Percentiles rank a stretch among this genome's conserved stretches.
These are phyloP conservation scores for Tinea semifulvella DNA, from an alignment of 2,888 invertebrate species.

Conservation along the genomic window DNA sequence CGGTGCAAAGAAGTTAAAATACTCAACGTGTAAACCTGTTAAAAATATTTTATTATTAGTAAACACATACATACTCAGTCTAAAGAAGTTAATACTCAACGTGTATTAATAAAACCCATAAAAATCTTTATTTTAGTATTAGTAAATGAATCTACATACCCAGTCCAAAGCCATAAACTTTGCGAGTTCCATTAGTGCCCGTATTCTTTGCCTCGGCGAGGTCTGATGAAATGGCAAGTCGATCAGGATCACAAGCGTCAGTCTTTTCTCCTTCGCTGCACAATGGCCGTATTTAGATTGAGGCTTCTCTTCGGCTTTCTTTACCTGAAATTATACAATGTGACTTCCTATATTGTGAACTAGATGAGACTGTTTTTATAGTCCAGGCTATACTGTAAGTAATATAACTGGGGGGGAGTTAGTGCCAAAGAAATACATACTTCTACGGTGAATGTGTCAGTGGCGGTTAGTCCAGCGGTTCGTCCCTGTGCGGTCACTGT, in stretches of 20 bases:
- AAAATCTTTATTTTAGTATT: too few species aligned
- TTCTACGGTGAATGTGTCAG: constrained; percentile 74
- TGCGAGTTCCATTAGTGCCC: constrained; percentile 75
- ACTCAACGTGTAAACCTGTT: too few species aligned
- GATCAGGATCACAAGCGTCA: constrained; percentile 72
- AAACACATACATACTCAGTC: too few species aligned
- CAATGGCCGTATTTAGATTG: constrained; percentile 55
- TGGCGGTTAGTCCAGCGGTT: constrained; percentile 62
- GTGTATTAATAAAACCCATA: too few species aligned
- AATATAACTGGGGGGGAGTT: too few species aligned
- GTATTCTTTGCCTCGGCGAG: constrained; percentile 70
- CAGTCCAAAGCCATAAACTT: constrained; percentile 73
- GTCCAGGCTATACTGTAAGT: too few species aligned
- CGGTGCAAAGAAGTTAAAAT: too few species aligned
- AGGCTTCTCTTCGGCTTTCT: constrained; percentile 48
- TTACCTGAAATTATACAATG: constrained; percentile 47
- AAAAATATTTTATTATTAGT: too few species aligned
- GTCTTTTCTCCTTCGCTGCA: constrained; percentile 40
- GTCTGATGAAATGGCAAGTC: constrained; percentile 73
- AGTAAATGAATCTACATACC: too few species aligned
- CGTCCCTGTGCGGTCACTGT: constrained; percentile 63
- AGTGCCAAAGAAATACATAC: constrained; percentile 44
- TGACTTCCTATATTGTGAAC: too few species aligned
- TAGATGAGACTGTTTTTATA: too few species aligned
- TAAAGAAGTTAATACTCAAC: too few species aligned